phyloP scores from a whole-genome alignment of 2,113 vertebrate species.

The Apus apus region DNA sequence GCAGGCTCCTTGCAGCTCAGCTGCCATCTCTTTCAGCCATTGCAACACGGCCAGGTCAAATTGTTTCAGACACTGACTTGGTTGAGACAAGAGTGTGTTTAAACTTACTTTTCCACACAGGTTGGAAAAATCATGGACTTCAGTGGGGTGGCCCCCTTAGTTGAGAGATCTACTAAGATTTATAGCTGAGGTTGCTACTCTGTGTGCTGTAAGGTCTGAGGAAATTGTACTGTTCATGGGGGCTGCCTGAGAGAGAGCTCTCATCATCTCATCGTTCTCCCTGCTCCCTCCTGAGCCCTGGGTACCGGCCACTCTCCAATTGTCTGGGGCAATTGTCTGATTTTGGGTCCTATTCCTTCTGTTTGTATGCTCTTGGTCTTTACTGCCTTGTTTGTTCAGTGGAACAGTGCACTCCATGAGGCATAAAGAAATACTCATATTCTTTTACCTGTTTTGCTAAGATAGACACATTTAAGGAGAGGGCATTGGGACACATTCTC shows the following conservation, averaged over 20 bases:
- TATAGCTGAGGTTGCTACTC: background rate
- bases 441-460: background rate
- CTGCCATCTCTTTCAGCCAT: background rate
- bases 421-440: background rate
- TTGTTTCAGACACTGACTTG: background rate
- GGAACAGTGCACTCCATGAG: background rate
- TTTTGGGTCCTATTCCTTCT: background rate
- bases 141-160: background rate
- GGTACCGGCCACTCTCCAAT: background rate
- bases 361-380: background rate
- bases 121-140: background rate
- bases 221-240: fast-evolving
- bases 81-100: background rate
- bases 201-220: background rate
- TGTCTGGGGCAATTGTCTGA: fast-evolving
- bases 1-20: background rate
- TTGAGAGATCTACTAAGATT: background rate
- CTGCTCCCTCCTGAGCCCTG: fast-evolving
- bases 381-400: background rate
- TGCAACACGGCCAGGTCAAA: background rate
- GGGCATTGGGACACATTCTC: background rate
- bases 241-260: background rate
- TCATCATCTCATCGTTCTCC: fast-evolving
- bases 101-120: background rate
- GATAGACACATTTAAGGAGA: background rate